Conservation (phyloP, 64 coral and sea anemone species). For the Porites australiensis region DNA sequence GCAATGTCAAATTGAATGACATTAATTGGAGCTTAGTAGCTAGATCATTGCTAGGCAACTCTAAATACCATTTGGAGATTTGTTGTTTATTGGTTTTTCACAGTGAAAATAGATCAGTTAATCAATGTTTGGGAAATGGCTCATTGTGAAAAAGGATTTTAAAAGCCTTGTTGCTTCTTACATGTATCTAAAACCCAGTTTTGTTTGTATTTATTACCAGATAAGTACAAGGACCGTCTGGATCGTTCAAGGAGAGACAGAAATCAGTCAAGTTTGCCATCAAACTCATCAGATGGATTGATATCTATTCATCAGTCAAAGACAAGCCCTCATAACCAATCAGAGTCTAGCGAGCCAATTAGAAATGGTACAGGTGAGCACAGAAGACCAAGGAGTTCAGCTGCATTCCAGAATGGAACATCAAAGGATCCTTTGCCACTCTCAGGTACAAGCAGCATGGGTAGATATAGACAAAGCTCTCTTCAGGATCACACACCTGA, state of each 20-base stretch:
- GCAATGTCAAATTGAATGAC: too few relatives aligned
- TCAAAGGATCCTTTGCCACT: not conserved
- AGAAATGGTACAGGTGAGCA: not conserved
- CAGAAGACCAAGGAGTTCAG: slow-evolving; percentile 24
- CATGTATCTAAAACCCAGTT: not conserved
- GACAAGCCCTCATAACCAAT: slow-evolving; percentile 9
- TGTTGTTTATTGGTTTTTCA: too few relatives aligned
- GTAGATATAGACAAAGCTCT: not conserved
- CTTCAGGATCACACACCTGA: not conserved
- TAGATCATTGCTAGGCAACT: too few relatives aligned
- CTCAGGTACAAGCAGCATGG: not conserved
- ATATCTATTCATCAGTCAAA: not conserved
- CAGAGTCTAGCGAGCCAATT: not conserved
- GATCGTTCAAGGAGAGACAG: slow-evolving; percentile 18
- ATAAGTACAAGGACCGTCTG: slow-evolving; percentile 57
- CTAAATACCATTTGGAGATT: too few relatives aligned
- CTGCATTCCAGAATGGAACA: slow-evolving; percentile 13
- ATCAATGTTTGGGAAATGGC: too few relatives aligned
- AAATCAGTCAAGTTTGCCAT: not conserved
- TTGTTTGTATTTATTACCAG: not conserved
- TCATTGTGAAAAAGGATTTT: too few relatives aligned
- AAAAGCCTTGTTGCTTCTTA: too few relatives aligned
- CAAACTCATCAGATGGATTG: not conserved
- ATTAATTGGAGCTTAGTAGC: too few relatives aligned
- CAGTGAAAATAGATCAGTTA: too few relatives aligned